Percentiles rank a stretch among this genome's conserved stretches.
These are phyloP conservation scores for Tuta absoluta DNA, from an alignment of 2,888 invertebrate genomes.

Conservation along the genomic window DNA sequence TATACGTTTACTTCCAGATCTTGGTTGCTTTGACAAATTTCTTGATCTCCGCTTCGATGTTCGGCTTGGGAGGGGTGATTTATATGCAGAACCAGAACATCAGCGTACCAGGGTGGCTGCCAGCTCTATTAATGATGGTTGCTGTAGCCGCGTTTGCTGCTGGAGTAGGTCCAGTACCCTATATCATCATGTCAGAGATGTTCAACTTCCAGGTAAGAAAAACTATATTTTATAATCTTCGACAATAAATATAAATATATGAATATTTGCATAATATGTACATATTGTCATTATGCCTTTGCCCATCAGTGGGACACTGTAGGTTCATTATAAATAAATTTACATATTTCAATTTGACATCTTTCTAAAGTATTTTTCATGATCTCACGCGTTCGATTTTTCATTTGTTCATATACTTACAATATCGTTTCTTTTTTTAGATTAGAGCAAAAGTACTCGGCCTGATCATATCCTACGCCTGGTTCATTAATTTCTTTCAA, in stretches of 20 bases:
- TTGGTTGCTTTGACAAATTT: neutral
- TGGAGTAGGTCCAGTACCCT: conserved; percentile 51
- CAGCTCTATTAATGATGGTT: conserved; percentile 44
- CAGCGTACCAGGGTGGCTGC: conserved; percentile 47
- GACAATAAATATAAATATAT: neutral
- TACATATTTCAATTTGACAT: too few relatives aligned
- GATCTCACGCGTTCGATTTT: too few relatives aligned
- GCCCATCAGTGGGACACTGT: too few relatives aligned
- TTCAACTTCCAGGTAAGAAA: conserved; percentile 55
- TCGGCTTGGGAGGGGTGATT: conserved; percentile 43
- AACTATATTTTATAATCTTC: neutral
- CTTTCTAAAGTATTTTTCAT: too few relatives aligned
- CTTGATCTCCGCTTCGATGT: conserved; percentile 35
- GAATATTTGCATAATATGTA: too few relatives aligned
- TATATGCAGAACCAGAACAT: conserved; percentile 43
- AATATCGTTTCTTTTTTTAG: conserved; percentile 51
- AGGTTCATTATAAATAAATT: too few relatives aligned
- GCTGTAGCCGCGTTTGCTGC: conserved; percentile 47
- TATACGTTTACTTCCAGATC: conserved; percentile 4
- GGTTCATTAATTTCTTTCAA: conserved; percentile 54
- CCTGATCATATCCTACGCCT: conserved; percentile 60
- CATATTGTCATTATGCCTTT: too few relatives aligned
- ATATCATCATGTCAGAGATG: conserved; percentile 56
- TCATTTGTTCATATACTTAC: too few relatives aligned
- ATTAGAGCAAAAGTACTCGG: conserved; percentile 62